A percentile compares a stretch with the other conserved stretches of the same genome.
Conservation (phyloP, 2,888 invertebrate genomes). For the Asteroscopus sphinx region DNA sequence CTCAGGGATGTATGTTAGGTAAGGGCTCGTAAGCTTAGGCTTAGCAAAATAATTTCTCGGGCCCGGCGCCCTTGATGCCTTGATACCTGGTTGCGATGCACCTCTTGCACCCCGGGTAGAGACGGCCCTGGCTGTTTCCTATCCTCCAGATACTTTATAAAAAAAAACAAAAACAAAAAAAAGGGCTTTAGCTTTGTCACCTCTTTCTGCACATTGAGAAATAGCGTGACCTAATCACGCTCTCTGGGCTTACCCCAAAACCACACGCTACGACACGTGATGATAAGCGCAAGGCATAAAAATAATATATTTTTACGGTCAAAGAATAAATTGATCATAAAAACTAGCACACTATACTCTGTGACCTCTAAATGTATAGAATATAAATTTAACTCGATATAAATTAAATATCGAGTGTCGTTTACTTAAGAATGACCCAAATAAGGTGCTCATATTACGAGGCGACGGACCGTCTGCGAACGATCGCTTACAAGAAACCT, state of each 20-base stretch:
- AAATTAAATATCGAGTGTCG: slow-evolving; percentile 40
- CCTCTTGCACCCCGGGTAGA: too few species aligned
- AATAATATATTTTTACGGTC: slow-evolving; percentile 20
- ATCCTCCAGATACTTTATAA: too few species aligned
- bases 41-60: too few species aligned
- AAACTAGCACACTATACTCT: slow-evolving; percentile 26
- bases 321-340: slow-evolving; percentile 29
- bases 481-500: slow-evolving; percentile 11
- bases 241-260: too few species aligned
- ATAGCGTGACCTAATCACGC: background rate
- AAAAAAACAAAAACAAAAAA: too few species aligned
- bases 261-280: slow-evolving; percentile 39
- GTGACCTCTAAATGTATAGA: slow-evolving; percentile 36
- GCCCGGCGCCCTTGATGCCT: too few species aligned
- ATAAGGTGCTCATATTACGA: slow-evolving; percentile 38
- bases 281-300: background rate
- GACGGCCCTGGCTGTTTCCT: too few species aligned
- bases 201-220: background rate
- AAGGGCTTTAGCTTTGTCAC: too few species aligned
- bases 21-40: too few species aligned
- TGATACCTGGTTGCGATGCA: too few species aligned
- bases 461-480: slow-evolving; percentile 51
- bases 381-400: slow-evolving; percentile 28
- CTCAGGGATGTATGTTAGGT: too few species aligned
- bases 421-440: slow-evolving; percentile 43